These are phyloP conservation scores for Knipowitschia caucasica DNA, from an alignment of 2,797 vertebrate species.

Conservation along the genomic window DNA sequence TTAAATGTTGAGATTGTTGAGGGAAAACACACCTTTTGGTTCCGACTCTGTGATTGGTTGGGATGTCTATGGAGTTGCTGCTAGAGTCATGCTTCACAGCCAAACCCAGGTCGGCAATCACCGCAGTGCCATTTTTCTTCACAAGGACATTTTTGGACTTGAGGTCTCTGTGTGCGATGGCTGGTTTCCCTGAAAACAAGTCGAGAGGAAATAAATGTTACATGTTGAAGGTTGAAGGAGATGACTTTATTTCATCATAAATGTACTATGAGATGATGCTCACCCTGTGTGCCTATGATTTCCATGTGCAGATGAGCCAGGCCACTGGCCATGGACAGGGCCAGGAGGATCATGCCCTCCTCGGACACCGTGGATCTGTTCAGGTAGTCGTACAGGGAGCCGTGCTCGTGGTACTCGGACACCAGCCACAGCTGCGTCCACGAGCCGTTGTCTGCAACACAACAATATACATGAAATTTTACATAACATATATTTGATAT, in stretches of 20 bases:
- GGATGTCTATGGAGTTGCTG: slow-evolving; percentile 89
- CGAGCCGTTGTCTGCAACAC: slow-evolving; percentile 85
- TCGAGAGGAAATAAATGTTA: neutral
- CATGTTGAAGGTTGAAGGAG: neutral
- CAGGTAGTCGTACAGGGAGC: slow-evolving; percentile 93
- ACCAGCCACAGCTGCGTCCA: slow-evolving; percentile 99
- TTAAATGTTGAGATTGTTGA: neutral
- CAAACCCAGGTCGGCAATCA: slow-evolving; percentile 92
- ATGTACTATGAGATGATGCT: neutral
- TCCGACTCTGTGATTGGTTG: slow-evolving; percentile 91
- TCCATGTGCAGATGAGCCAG: slow-evolving; percentile 97
- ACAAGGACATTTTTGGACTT: slow-evolving; percentile 98
- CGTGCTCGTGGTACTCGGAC: slow-evolving; percentile 93
- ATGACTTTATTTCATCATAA: neutral
- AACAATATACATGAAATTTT: neutral
- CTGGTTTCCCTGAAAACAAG: slow-evolving; percentile 85
- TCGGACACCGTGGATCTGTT: slow-evolving; percentile 85
- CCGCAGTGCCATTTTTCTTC: slow-evolving; percentile 90
- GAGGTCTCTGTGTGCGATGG: slow-evolving; percentile 93
- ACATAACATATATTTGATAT: neutral
- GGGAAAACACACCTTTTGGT: slow-evolving; percentile 85
- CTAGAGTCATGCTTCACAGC: slow-evolving; percentile 92
- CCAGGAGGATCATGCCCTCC: slow-evolving; percentile 83
- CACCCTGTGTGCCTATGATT: slow-evolving; percentile 94
- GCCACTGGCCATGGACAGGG: slow-evolving; percentile 86